Evolutionary conservation across 2,888 invertebrate species (phyloP).

Genomic region (Penaeus monodon): DNA sequence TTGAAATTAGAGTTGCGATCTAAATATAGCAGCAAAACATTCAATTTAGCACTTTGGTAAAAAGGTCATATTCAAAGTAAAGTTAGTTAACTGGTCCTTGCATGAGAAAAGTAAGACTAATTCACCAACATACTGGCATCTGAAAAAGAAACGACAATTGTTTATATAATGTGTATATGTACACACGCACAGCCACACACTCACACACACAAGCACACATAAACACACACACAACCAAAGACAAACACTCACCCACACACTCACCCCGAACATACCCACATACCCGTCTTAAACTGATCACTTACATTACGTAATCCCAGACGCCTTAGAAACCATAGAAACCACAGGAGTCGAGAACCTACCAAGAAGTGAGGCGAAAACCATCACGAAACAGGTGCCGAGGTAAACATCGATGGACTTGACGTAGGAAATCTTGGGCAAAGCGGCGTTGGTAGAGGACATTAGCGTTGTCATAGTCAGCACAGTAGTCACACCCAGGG

Average conservation of each 20-base stretch:
- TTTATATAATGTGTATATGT: background rate
- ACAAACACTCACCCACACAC: background rate
- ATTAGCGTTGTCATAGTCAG: constrained; percentile 97
- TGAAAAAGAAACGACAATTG: background rate
- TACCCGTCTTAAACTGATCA: background rate
- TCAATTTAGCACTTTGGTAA: background rate
- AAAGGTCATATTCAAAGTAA: too few species aligned
- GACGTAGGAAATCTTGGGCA: constrained; percentile 98
- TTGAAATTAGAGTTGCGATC: background rate
- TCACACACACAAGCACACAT: background rate
- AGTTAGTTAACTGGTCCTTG: too few species aligned
- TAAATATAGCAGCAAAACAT: background rate
- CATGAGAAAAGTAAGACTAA: too few species aligned
- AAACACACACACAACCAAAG: background rate
- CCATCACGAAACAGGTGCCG: constrained; percentile 99
- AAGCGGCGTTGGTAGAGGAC: constrained; percentile 94
- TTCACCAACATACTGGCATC: too few species aligned
- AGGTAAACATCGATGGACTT: constrained; percentile 97
- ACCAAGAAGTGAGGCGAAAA: constrained; percentile 96
- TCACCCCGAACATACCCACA: background rate
- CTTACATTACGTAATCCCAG: too few species aligned
- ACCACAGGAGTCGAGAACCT: constrained; percentile 70
- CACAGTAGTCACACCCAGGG: constrained; percentile 94
- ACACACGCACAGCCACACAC: background rate
- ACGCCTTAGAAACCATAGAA: background rate